These are phyloP conservation scores for Haemorhous mexicanus DNA, from an alignment of 2,113 vertebrate genomes.

Conservation along the genomic window DNA sequence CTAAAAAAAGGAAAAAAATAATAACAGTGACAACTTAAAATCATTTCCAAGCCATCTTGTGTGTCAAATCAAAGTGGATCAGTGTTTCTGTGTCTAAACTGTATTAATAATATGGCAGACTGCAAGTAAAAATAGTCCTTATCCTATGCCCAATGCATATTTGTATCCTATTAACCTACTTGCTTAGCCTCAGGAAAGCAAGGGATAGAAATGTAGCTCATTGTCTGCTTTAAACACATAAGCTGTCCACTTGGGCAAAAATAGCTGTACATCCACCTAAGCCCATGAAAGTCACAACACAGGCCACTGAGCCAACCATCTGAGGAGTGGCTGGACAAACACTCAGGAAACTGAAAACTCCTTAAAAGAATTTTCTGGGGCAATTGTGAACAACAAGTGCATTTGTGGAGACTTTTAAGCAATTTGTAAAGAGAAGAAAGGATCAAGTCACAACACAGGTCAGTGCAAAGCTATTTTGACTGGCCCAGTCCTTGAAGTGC, in stretches of 20 bases:
- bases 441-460: background rate
- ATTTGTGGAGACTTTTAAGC: background rate
- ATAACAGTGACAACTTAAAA: background rate
- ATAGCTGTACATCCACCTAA: background rate
- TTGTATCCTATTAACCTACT: background rate
- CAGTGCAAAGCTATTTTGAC: background rate
- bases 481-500: background rate
- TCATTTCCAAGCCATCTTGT: background rate
- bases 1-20: background rate
- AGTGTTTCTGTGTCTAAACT: background rate
- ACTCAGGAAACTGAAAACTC: background rate
- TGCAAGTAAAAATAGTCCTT: background rate
- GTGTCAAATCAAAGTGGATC: background rate
- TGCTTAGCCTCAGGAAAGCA: background rate
- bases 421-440: background rate
- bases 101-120: background rate
- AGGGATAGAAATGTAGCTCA: background rate
- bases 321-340: background rate
- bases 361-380: background rate
- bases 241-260: background rate
- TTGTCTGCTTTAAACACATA: background rate
- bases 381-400: background rate
- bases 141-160: accelerated
- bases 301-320: background rate
- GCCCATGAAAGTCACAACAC: background rate